phyloP scores from a whole-genome alignment of 2,888 invertebrate species.

The Drosophila pegasa region DNA sequence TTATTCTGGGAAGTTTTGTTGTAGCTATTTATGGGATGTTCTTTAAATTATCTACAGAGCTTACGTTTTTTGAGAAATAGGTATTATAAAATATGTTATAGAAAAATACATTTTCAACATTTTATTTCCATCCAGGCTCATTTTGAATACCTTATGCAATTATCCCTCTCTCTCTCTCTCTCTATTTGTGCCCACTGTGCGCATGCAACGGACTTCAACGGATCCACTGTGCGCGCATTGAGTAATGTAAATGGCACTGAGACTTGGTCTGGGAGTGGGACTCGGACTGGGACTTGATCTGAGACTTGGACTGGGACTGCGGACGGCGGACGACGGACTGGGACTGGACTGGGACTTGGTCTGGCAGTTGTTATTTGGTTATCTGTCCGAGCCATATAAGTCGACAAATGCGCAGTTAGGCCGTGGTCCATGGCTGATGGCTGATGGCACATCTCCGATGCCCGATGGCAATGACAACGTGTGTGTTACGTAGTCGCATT shows the following conservation, averaged over 20 bases:
- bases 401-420: conserved; percentile 45
- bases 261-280: conserved; percentile 15
- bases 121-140: too few species aligned
- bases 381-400: conserved; percentile 78
- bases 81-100: too few species aligned
- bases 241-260: conserved; percentile 52
- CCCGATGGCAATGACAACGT: conserved; percentile 54
- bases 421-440: conserved; percentile 40
- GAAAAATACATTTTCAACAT: not conserved
- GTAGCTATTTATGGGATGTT: too few species aligned
- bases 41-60: too few species aligned
- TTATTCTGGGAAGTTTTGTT: too few species aligned
- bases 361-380: conserved; percentile 78
- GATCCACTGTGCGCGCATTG: conserved; percentile 25
- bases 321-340: conserved; percentile 20
- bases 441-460: conserved; percentile 10
- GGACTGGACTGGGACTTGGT: conserved; percentile 29
- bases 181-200: conserved; percentile 5
- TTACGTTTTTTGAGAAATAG: too few species aligned
- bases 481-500: conserved; percentile 71
- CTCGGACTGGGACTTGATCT: conserved; percentile 29
- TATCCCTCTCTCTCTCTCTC: not conserved
- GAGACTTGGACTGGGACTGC: conserved; percentile 28
- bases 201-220: not conserved
- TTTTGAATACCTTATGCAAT: not conserved